These are phyloP conservation scores for Epirrita christyi DNA, from an alignment of 2,888 invertebrate genomes.

Conservation along the genomic window DNA sequence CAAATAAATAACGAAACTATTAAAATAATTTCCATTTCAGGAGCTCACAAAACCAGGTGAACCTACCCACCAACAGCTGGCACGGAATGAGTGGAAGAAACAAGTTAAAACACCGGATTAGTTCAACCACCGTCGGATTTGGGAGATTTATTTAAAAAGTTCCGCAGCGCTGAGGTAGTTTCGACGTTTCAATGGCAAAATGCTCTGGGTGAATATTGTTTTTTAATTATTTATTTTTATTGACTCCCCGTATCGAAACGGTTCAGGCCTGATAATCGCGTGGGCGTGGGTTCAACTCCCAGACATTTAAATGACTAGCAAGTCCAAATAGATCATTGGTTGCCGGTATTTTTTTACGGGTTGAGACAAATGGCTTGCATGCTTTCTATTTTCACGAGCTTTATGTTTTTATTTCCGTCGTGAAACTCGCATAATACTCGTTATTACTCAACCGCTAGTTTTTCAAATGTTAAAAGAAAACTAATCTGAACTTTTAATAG, in stretches of 20 bases:
- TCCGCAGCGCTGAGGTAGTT: conserved; percentile 33
- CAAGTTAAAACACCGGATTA: conserved; percentile 55
- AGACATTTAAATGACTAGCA: too few relatives aligned
- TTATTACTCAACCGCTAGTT: conserved; percentile 5
- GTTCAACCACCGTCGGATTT: conserved; percentile 63
- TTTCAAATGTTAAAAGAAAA: conserved; percentile 17
- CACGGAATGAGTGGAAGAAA: conserved; percentile 23
- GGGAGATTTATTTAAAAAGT: conserved; percentile 75
- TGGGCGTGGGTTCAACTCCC: too few relatives aligned
- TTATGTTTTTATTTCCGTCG: background rate
- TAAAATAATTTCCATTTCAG: background rate
- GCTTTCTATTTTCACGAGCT: background rate
- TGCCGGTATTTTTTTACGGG: too few relatives aligned
- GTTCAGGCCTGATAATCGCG: too few relatives aligned
- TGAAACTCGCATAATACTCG: conserved; percentile 3
- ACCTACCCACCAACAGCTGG: conserved; percentile 8
- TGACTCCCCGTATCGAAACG: too few relatives aligned
- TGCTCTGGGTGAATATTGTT: background rate
- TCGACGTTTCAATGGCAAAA: conserved; percentile 11
- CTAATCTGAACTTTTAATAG: conserved; percentile 24
- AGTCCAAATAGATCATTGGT: too few relatives aligned
- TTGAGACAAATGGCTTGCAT: too few relatives aligned
- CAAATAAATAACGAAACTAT: too few relatives aligned
- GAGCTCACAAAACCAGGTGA: conserved; percentile 8
- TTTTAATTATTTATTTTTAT: background rate